These are phyloP conservation scores for Caenorhabditis sp. DNA, from an alignment of 2,888 invertebrate species.

Conservation along the genomic window DNA sequence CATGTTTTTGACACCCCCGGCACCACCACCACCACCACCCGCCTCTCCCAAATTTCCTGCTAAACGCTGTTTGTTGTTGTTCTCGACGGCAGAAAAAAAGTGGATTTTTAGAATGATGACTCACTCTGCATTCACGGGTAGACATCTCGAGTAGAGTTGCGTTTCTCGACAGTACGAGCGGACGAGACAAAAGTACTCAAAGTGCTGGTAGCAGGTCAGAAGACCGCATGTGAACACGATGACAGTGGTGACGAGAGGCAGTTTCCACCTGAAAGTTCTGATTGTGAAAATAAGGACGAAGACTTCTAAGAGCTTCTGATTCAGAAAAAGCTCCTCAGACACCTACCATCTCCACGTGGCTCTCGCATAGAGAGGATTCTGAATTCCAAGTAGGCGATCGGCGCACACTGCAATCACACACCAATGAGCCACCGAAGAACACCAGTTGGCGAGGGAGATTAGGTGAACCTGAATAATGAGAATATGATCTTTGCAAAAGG, in stretches of 20 bases:
- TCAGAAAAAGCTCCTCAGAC: neutral
- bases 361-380: conserved; percentile 78
- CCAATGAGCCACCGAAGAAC: conserved; percentile 83
- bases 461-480: conserved; percentile 70
- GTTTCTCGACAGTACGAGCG: conserved; percentile 76
- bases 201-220: conserved; percentile 80
- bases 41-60: conserved; percentile 39
- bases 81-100: conserved; percentile 4
- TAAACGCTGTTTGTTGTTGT: conserved; percentile 48
- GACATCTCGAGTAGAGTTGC: conserved; percentile 78
- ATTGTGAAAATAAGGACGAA: neutral
- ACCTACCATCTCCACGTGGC: conserved; percentile 67
- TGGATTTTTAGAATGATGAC: neutral
- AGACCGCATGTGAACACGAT: conserved; percentile 77
- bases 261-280: conserved; percentile 73
- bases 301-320: too few relatives aligned
- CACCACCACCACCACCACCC: conserved; percentile 36
- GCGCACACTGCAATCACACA: conserved; percentile 82
- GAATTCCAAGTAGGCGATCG: conserved; percentile 81
- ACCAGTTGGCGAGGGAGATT: conserved; percentile 82
- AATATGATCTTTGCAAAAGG: neutral
- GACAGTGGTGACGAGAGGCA: conserved; percentile 73
- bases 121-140: conserved; percentile 76
- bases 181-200: conserved; percentile 78
- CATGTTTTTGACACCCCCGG: conserved; percentile 58